Conservation (phyloP, 2,888 invertebrate genomes). For the Eurytoma californica region DNA sequence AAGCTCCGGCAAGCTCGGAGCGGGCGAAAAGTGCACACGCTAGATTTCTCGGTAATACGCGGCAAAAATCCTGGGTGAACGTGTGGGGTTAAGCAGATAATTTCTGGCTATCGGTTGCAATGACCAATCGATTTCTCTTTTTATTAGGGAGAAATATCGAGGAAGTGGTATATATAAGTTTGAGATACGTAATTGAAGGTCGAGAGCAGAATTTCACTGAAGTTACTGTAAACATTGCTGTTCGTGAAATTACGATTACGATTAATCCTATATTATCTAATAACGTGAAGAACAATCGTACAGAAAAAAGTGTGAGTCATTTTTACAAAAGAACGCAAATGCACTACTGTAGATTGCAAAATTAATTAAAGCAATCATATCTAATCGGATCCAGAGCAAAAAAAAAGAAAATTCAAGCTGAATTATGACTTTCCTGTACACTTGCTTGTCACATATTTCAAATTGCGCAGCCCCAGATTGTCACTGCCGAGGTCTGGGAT, state of each 20-base stretch:
- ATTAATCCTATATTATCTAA: no score
- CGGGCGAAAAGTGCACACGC: not conserved
- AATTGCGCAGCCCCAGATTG: not conserved
- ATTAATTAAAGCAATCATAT: not conserved
- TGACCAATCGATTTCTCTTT: not conserved
- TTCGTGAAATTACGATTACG: no score
- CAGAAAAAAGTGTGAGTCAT: no score
- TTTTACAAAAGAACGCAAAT: no score
- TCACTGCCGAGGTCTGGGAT: not conserved
- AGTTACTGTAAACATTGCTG: no score
- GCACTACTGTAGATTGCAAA: not conserved
- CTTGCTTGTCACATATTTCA: not conserved
- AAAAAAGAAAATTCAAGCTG: not conserved
- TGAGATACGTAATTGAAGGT: no score
- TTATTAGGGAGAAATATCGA: no score
- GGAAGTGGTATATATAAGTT: no score
- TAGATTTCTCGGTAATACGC: constrained; percentile 7
- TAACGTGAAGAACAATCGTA: no score
- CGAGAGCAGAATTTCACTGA: no score
- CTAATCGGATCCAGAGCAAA: not conserved
- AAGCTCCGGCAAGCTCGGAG: no score
- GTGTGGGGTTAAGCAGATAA: constrained; percentile 32
- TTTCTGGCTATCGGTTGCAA: not conserved
- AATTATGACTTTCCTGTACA: not conserved
- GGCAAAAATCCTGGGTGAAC: constrained; percentile 20